Conservation (phyloP, 2,888 invertebrate genomes). For the Hirtodrosophila trivittata region DNA sequence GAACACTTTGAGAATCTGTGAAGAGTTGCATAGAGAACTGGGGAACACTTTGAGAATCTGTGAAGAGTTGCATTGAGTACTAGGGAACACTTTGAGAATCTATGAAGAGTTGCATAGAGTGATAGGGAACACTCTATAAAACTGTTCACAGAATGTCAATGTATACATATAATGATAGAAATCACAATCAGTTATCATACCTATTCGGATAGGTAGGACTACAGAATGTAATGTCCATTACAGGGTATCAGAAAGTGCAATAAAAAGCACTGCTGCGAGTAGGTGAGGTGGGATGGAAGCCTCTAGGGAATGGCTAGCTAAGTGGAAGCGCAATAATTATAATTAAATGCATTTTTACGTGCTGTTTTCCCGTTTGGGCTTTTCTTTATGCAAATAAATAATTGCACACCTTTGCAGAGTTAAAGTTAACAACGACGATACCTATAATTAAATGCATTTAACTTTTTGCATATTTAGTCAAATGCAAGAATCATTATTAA, state of each 20-base stretch:
- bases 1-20: too few species aligned
- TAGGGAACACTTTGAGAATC: too few species aligned
- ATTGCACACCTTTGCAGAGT: slow-evolving; percentile 67
- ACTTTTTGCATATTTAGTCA: slow-evolving; percentile 24
- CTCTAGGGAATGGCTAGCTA: slow-evolving; percentile 29
- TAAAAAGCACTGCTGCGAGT: slow-evolving; percentile 42
- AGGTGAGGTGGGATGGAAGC: slow-evolving; percentile 1
- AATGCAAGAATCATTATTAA: slow-evolving; percentile 17
- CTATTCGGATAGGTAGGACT: too few species aligned
- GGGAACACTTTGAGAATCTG: too few species aligned
- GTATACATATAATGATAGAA: too few species aligned
- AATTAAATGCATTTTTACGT: slow-evolving; percentile 79
- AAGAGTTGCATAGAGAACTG: too few species aligned
- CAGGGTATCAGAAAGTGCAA: slow-evolving; percentile 34
- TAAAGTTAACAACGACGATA: slow-evolving; percentile 35
- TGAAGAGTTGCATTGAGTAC: too few species aligned
- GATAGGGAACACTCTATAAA: too few species aligned
- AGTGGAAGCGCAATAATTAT: slow-evolving; percentile 76
- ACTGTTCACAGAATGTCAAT: too few species aligned
- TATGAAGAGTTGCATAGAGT: too few species aligned
- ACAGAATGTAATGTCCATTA: neutral
- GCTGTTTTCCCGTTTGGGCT: slow-evolving; percentile 65
- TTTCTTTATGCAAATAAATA: slow-evolving; percentile 73
- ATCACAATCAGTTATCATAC: too few species aligned
- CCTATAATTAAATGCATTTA: slow-evolving; percentile 32